Evolutionary conservation across 2,888 invertebrate genomes (phyloP), one percentile per base, ranked within the genome.

Genomic region (Acanthopleura granulata): DNA sequence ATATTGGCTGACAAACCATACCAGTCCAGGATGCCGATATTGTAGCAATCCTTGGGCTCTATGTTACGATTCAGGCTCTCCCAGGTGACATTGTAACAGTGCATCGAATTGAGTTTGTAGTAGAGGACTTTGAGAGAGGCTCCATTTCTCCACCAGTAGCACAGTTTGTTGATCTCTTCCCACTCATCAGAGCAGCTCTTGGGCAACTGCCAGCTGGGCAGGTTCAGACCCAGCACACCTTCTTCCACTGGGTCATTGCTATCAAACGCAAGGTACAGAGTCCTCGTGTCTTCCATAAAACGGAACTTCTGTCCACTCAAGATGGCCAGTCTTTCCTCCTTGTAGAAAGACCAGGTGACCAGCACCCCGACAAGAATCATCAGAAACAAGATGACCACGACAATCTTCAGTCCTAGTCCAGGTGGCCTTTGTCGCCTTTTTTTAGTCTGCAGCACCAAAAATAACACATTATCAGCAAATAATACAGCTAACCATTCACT

Each of bases 71-170:
- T 92, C 11, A 97, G 89, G 1, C 95, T 94, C 84, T 95, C 93
- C 97, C 97, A 97, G 57, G 94, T 93, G 0, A 97, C 92, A 62
- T 94, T 94, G 88, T 97, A 97, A 87, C 97, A 97, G 50, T 85
- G 81, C 3, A 84, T 81, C 0, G 71, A 72, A 9, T 77, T 72
- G n/a, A 75, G 40, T 4, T 73, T 57, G 50, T 81, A 85, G 72
- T 84, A 81, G 0, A 76, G 72, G 11, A 87, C 81, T n/a, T 82
- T 80, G 14, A 88, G 72, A 16, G 80, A 74, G 22, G 85, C 86
- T 66, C 80, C 78, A 66, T 79, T 76, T 75, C 84, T 85, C 88
- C 88, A 88, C 49, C 80, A 77, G 27, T 85, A 81, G 71, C 85
- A 84, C 40, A 85, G 86, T 27, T 75, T 80, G 71, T 84, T 81